Base-by-base conservation (phyloP, 2,113 vertebrate genomes). In the Strix aluco region DNA sequence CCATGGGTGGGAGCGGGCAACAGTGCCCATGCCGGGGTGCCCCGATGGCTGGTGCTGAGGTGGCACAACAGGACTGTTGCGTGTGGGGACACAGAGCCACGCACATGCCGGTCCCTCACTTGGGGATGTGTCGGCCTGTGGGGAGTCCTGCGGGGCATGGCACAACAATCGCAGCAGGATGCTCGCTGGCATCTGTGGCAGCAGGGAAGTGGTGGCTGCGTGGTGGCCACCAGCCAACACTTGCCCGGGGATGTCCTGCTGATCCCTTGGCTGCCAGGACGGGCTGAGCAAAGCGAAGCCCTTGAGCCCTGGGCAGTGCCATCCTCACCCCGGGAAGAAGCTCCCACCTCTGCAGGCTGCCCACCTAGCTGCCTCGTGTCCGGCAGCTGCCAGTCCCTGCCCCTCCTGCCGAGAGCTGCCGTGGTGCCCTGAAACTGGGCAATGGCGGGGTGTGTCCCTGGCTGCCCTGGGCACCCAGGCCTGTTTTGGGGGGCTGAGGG, bases 41-140 rank as follows among this genome's bases (percentile, higher is more conserved):
- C 93, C 92, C 6, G 10, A 65, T 25, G 83, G 77, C 92, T 66
- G 88, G 32, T 71, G 70, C 91, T 49, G 59, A 88, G 72, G 70
- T 86, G 82, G 26, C n/a, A 25, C 27, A 25, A 8, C 54, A 71
- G 86, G 67, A 18, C 6, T 66, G 42, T 52, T 6, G 1, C 4
- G 2, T 1, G 9, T 42, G 18, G 71, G 66, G 52, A 38, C 38
- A 5, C 38, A 1, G 18, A 13, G 67, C 61, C 77, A 13, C 0
- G 1, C 30, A 16, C 8, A 0, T 25, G 42, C 61, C 0, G 0
- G 23, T 71, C 73, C 65, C 38, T 71, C 0, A 2, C 59, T 65
- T 1, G 1, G 46, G 77, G 59, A 47, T 0, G 0, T 42, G 29
- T 73, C 59, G 66, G 54, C 57, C 71, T 46, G 18, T 8, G 66